Conservation (phyloP, 2,888 invertebrate genomes). For the Temnothorax rugatulus region DNA sequence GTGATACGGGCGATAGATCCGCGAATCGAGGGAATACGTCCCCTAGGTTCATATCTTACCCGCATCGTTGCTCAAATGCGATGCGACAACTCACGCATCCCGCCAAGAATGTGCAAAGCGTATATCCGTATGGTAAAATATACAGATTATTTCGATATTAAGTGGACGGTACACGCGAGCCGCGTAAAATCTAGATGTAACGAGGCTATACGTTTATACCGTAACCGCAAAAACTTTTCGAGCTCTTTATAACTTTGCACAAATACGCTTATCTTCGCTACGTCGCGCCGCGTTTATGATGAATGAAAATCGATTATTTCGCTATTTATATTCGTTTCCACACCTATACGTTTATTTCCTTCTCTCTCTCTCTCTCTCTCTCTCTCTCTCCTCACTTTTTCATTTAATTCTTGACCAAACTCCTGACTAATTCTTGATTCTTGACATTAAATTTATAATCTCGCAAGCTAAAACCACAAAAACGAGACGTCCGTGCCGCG, state of each 20-base stretch:
- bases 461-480: conserved; percentile 2
- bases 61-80: conserved; percentile 36
- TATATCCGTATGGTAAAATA: conserved; percentile 46
- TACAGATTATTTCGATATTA: conserved; percentile 52
- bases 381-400: background rate
- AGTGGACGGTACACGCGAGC: conserved; percentile 58
- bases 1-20: conserved; percentile 20
- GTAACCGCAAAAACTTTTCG: conserved; percentile 42
- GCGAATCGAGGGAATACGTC: conserved; percentile 25
- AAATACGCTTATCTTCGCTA: conserved; percentile 27
- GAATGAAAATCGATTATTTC: conserved; percentile 32
- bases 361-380: background rate
- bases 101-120: conserved; percentile 37
- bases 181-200: conserved; percentile 57
- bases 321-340: background rate
- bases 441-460: conserved; percentile 18
- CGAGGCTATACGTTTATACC: conserved; percentile 29
- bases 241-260: conserved; percentile 44
- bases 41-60: conserved; percentile 24
- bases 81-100: conserved; percentile 45
- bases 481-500: conserved; percentile 1
- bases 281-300: conserved; percentile 18
- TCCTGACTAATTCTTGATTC: background rate
- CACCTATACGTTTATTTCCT: background rate
- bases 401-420: background rate